These are phyloP conservation scores for Etheostoma nigrum DNA, from an alignment of 2,797 vertebrate species.

Conservation along the genomic window DNA sequence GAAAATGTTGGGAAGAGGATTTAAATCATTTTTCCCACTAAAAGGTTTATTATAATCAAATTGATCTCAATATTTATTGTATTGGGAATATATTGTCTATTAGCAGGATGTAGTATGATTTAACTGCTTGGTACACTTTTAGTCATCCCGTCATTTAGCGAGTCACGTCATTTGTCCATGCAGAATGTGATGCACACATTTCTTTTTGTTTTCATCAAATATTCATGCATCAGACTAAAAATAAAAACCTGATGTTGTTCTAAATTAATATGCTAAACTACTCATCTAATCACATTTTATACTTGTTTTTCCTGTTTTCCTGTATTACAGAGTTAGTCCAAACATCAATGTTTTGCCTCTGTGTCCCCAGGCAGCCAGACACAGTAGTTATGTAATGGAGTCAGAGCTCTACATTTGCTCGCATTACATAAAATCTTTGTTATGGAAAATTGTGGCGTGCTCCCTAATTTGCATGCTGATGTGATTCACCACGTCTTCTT, in stretches of 20 bases:
- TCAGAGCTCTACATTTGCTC: neutral
- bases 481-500: constrained; percentile 15
- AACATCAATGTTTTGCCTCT: neutral
- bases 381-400: constrained; percentile 30
- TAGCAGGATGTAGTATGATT: neutral
- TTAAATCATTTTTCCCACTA: neutral
- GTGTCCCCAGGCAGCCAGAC: neutral
- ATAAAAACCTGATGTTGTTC: neutral
- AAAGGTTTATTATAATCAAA: no score
- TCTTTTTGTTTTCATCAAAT: neutral
- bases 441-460: neutral
- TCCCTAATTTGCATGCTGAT: constrained; percentile 25
- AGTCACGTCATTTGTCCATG: neutral
- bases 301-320: no score
- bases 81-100: no score
- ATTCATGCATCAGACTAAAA: no score
- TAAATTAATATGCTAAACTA: no score
- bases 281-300: no score
- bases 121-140: neutral
- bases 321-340: neutral
- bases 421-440: constrained; percentile 24
- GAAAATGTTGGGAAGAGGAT: no score
- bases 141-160: neutral
- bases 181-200: neutral
- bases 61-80: no score